Conservation (phyloP, 2,113 vertebrate genomes). For the Loxodonta africana region DNA sequence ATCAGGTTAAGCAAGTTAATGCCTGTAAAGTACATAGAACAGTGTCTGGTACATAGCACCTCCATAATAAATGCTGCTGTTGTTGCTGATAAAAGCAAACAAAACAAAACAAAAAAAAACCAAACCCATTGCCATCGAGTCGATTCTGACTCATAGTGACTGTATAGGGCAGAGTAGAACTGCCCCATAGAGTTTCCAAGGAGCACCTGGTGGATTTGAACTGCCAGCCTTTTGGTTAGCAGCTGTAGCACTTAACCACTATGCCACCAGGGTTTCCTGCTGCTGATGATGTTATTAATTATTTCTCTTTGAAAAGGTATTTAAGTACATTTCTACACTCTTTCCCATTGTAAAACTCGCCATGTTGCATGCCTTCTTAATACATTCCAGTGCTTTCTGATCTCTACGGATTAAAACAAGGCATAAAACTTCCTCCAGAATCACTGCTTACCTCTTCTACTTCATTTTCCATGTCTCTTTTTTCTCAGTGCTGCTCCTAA, state of each 20-base stretch:
- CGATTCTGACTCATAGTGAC: too few species aligned
- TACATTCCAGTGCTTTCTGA: neutral
- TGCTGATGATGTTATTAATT: neutral
- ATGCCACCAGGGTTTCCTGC: too few species aligned
- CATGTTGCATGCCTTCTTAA: neutral
- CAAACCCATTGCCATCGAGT: too few species aligned
- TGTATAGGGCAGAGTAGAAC: too few species aligned
- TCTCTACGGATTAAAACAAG: neutral
- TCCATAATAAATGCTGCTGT: neutral
- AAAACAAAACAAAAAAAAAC: too few species aligned
- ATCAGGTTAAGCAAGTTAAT: neutral
- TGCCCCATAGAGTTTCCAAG: too few species aligned
- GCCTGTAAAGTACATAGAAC: neutral
- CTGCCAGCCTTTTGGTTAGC: too few species aligned
- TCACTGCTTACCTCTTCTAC: neutral
- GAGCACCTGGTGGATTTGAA: too few species aligned
- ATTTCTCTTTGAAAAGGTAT: constrained; percentile 26
- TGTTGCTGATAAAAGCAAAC: too few species aligned
- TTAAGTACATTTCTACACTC: neutral
- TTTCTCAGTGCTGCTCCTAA: neutral
- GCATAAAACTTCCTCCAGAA: neutral
- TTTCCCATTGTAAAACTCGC: neutral
- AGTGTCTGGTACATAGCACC: too few species aligned
- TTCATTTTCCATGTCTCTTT: neutral
- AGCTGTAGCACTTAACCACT: too few species aligned